phyloP scores from a whole-genome alignment of 2,797 vertebrate species.

The Lateolabrax maculatus region DNA sequence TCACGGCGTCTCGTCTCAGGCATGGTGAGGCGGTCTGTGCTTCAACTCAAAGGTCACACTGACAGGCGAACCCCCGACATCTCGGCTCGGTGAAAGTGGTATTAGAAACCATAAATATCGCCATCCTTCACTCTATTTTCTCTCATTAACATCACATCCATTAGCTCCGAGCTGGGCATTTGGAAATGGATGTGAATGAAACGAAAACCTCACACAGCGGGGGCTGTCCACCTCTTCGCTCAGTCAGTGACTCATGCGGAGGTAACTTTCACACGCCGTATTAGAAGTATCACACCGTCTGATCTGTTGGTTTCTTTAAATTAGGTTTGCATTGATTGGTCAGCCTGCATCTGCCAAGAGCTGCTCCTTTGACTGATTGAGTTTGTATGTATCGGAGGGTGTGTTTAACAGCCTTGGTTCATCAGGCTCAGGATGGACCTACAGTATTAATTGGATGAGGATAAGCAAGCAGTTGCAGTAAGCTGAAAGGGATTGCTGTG shows the following conservation, averaged over 20 bases:
- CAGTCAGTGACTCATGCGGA: slow-evolving; percentile 54
- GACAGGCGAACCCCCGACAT: slow-evolving; percentile 24
- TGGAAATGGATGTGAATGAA: slow-evolving; percentile 40
- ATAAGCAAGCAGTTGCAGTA: background rate
- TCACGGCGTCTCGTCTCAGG: background rate
- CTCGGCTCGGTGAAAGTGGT: slow-evolving; percentile 8
- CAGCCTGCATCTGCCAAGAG: slow-evolving; percentile 1
- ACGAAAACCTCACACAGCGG: slow-evolving; percentile 29
- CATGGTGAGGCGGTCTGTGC: background rate
- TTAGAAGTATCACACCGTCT: slow-evolving; percentile 33
- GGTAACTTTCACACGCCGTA: slow-evolving; percentile 42
- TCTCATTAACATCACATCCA: slow-evolving; percentile 33
- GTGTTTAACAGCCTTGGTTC: slow-evolving; percentile 18
- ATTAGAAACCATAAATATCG: slow-evolving; percentile 32
- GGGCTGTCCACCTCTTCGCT: slow-evolving; percentile 61
- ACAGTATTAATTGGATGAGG: slow-evolving; percentile 38
- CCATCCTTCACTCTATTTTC: slow-evolving; percentile 9
- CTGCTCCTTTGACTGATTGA: slow-evolving; percentile 31
- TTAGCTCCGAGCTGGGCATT: slow-evolving; percentile 37
- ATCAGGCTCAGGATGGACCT: slow-evolving; percentile 20
- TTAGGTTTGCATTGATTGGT: slow-evolving; percentile 37
- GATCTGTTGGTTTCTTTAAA: slow-evolving; percentile 39
- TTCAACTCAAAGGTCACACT: slow-evolving; percentile 33
- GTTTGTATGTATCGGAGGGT: slow-evolving; percentile 1
- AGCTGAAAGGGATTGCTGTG: slow-evolving; percentile 1